Percentiles rank a stretch among this genome's conserved stretches.
Conservation (phyloP, 1,140 invertebrate genomes). For the Proales similis region DNA sequence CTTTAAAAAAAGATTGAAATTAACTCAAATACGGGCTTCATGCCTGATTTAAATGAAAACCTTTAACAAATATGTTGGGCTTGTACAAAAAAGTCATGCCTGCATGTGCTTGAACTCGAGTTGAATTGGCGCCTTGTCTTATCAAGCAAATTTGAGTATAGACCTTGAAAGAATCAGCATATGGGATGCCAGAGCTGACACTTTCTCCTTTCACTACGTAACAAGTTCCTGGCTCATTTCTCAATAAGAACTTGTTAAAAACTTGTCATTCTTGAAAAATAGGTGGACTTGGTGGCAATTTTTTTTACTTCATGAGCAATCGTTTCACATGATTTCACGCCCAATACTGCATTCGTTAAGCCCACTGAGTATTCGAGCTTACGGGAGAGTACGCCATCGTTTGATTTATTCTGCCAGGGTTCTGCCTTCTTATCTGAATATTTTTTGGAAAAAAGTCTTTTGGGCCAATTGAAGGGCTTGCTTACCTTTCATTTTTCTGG, state of each 20-base stretch:
- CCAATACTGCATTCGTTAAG: slow-evolving; percentile 1
- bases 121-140: neutral
- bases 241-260: neutral
- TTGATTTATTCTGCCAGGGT: slow-evolving; percentile 1
- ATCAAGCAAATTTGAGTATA: slow-evolving; percentile 18
- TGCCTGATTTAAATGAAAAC: neutral
- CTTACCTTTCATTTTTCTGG: slow-evolving; percentile 11
- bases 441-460: neutral
- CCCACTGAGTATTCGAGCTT: slow-evolving; percentile 3
- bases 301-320: slow-evolving; percentile 3
- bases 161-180: slow-evolving; percentile 35
- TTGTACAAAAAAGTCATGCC: slow-evolving; percentile 1
- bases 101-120: slow-evolving; percentile 6
- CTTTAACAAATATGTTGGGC: slow-evolving; percentile 26
- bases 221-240: neutral
- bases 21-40: neutral
- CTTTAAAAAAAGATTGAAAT: slow-evolving; percentile 4
- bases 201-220: slow-evolving; percentile 18
- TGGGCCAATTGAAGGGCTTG: neutral
- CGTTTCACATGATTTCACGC: slow-evolving; percentile 7
- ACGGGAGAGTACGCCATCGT: neutral
- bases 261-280: neutral
- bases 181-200: slow-evolving; percentile 4
- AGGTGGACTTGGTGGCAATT: too few relatives aligned
- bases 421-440: slow-evolving; percentile 4